Base-by-base conservation (phyloP, 2,888 invertebrate species). In the Tortrix viridana region DNA sequence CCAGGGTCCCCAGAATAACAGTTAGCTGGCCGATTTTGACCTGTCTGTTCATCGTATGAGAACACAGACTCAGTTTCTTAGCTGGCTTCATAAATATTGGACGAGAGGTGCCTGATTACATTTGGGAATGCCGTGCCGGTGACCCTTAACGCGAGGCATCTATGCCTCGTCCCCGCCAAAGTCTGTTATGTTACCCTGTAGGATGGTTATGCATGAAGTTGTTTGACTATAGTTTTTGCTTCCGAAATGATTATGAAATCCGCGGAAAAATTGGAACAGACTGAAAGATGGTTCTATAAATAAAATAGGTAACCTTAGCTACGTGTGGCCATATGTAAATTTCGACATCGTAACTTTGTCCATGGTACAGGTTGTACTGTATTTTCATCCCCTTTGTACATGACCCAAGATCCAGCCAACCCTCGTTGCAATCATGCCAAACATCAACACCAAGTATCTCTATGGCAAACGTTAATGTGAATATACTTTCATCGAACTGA, bases 261-360 rank as follows among this genome's bases (percentile, higher is more conserved):
- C 0, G 43, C 16, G 5, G 43, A 16, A 22, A n/a, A 20, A 19
- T 20, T 3, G 26, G 7, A 16, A 23, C n/a, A 23, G 9, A 32
- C 1, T 19, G 12, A 32, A 6, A 14, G 26, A 26, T 26, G 9
- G 32, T 12, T 32, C 4, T 1, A 9, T 22, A 9, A 41, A 41
- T 32, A 37, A 50, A 37, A 16, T 38, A n/a, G n/a, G n/a, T n/a
- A n/a, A 89, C 90, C 87, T 91, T 90, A 26, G 82, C 86, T 53
- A 74, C 77, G 67, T 89, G 84, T 6, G 89, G 88, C 88, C 89
- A 91, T 53, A 91, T 82, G 32, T 82, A 67, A 41, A 91, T 71
- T 65, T 90, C 88, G 19, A 89, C 43, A 7, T 88, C 88, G 65
- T 72, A 89, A 18, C 16, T 71, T 48, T 83, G 80, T 2, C 86